Evolutionary conservation across 2,797 vertebrate species (phyloP), one percentile per base, ranked within the genome.

Genomic region (Garrulus glandarius): DNA sequence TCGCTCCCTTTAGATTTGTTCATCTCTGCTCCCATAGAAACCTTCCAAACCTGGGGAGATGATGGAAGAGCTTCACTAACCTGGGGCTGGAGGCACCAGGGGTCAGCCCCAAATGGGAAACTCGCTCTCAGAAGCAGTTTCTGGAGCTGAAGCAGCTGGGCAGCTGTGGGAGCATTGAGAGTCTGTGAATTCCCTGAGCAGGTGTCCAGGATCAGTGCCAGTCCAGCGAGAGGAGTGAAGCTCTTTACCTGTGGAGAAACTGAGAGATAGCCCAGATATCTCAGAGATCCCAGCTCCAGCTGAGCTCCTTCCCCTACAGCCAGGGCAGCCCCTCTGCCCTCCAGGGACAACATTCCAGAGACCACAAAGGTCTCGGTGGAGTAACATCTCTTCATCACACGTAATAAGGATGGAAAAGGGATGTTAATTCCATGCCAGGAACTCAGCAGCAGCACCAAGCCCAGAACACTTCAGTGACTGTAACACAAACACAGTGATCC

Each of bases 341-440:
- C 13, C 12, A 11, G 47, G 20, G 43, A 9, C 18, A 76, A 18
- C 27, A 7, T n/a, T 55, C 34, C 29, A 21, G 26, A 36, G 39
- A 49, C 19, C 43, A 46, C 32, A 37, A 34, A 70, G 53, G 14
- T 29, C 23, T 52, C 0, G 0, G 10, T 8, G 13, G 26, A 24
- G 19, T 21, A 11, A 44, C 34, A 34, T 23, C 46, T 37, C 5
- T 5, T 50, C 27, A 34, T n/a, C 34, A 5, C 26, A 7, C 1
- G 10, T 10, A 41, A 52, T 10, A 32, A 46, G 61, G 52, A 20
- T 39, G 69, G 47, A 21, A 69, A 86, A 68, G 4, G 12, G 27
- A 32, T 60, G 41, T 24, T 32, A 59, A 41, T 26, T 59, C 57
- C 49, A 34, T 11, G 23, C 23, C 17, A 59, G 71, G 21, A 69